Base-by-base conservation (phyloP, 1,140 invertebrate species). In the Pogonus chalceus region DNA sequence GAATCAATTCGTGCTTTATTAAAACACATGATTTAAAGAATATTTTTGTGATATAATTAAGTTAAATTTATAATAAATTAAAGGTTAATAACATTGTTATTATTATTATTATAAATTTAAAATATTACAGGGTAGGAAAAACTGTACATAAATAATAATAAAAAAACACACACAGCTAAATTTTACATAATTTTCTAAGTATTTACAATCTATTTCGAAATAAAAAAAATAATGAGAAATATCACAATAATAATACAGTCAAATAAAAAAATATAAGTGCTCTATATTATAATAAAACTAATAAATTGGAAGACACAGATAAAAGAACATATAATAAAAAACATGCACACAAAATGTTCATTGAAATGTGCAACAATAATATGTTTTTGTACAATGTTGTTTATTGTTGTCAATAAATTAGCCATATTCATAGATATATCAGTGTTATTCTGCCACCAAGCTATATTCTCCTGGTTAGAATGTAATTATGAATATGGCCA, bases 391-490 rank as follows among this genome's bases (percentile, higher is more conserved):
- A 31, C 4, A 7, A 31, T 14, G 14, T 31, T 4, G 26, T 14
- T 31, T 31, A 14, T 31, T n/a, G n/a, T n/a, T n/a, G 51, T 51
- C 21, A 24, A 53, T 50, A 21, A 60, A 62, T 60, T 51, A 57
- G 57, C 62, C 62, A 64, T 64, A 64, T 64, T 62, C 62, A 58
- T 60, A 46, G n/a, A n/a, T n/a, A n/a, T n/a, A n/a, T n/a, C 26
- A 35, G 35, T 47, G 47, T 31, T 49, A 52, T 51, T 52, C 60
- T 56, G 20, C 12, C 39, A 57, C 61, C 61, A 59, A 55, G 53
- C 48, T 22, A 51, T 56, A 56, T 53, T 54, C 16, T 16, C 20
- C 4, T 46, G 26, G 26, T 31, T 31, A 31, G 26, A 4, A 31
- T 31, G 26, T 62, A 35, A 46, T 55, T 43, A 58, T 58, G 61